These are phyloP conservation scores for Pheosia tremula DNA, from an alignment of 2,888 invertebrate species.

Conservation along the genomic window DNA sequence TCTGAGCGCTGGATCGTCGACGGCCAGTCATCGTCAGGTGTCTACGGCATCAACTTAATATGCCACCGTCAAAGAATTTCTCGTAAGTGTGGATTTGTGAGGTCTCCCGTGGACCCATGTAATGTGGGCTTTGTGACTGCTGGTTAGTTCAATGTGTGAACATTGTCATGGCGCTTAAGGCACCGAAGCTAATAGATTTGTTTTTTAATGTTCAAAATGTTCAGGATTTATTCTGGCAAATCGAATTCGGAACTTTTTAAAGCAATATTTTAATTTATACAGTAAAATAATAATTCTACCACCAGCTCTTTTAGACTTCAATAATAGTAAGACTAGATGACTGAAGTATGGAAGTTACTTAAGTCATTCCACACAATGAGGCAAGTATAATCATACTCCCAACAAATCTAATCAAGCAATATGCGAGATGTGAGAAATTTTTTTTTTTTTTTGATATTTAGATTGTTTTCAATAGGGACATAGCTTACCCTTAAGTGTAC, in stretches of 20 bases:
- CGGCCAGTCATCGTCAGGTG: neutral
- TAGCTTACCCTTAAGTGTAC: neutral
- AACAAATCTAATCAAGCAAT: too few species aligned
- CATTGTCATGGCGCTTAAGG: neutral
- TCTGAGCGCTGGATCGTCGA: neutral
- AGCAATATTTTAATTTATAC: too few species aligned
- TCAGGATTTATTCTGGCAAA: too few species aligned
- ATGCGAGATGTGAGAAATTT: too few species aligned
- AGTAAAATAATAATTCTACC: too few species aligned
- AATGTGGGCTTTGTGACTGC: neutral
- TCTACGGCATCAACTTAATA: neutral
- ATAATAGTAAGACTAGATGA: too few species aligned
- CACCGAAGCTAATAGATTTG: neutral
- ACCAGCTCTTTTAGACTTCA: too few species aligned
- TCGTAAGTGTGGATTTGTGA: conserved; percentile 2
- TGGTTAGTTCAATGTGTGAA: conserved; percentile 2
- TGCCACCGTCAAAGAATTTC: neutral
- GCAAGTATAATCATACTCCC: too few species aligned
- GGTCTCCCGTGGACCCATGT: neutral
- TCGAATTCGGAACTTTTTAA: too few species aligned
- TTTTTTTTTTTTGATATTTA: too few species aligned
- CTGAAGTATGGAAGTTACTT: too few species aligned
- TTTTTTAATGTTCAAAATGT: neutral
- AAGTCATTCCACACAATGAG: too few species aligned
- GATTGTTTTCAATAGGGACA: neutral